A percentile compares a stretch with the other conserved stretches of the same genome.
These are phyloP conservation scores for Automeris io DNA, from an alignment of 2,888 invertebrate genomes.

Conservation along the genomic window DNA sequence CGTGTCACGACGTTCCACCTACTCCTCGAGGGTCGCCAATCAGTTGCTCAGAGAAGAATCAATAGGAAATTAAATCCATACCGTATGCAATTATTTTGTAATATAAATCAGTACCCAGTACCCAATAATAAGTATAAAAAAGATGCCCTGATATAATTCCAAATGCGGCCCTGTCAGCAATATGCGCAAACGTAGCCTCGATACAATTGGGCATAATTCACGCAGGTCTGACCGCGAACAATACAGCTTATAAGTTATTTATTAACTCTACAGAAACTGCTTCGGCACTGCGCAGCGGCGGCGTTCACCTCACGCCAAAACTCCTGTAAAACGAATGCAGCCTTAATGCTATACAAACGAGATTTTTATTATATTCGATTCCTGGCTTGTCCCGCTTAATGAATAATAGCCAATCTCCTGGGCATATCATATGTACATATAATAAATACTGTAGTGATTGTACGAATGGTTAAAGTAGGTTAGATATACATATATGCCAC, in stretches of 20 bases:
- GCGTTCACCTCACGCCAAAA: conserved; percentile 14
- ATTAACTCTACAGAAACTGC: conserved; percentile 26
- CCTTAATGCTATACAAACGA: conserved; percentile 58
- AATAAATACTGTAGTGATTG: too few species aligned
- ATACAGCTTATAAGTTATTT: conserved; percentile 46
- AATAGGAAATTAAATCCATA: too few species aligned
- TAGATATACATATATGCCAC: too few species aligned
- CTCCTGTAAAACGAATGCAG: conserved; percentile 32
- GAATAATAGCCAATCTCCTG: neutral
- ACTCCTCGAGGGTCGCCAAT: too few species aligned
- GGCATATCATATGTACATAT: too few species aligned
- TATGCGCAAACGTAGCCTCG: conserved; percentile 18
- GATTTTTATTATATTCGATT: conserved; percentile 63
- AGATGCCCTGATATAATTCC: neutral
- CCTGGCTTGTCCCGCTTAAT: too few species aligned
- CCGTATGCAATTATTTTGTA: too few species aligned
- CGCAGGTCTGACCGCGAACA: conserved; percentile 48
- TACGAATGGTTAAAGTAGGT: too few species aligned
- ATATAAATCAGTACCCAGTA: too few species aligned
- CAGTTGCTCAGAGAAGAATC: too few species aligned
- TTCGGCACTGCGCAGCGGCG: conserved; percentile 10
- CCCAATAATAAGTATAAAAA: neutral
- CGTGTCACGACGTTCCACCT: too few species aligned
- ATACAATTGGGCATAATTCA: conserved; percentile 61
- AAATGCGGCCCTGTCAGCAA: conserved; percentile 12